Evolutionary conservation across 2,797 vertebrate species (phyloP), one percentile per base, ranked within the genome.

Genomic region (Iguana delicatissima): DNA sequence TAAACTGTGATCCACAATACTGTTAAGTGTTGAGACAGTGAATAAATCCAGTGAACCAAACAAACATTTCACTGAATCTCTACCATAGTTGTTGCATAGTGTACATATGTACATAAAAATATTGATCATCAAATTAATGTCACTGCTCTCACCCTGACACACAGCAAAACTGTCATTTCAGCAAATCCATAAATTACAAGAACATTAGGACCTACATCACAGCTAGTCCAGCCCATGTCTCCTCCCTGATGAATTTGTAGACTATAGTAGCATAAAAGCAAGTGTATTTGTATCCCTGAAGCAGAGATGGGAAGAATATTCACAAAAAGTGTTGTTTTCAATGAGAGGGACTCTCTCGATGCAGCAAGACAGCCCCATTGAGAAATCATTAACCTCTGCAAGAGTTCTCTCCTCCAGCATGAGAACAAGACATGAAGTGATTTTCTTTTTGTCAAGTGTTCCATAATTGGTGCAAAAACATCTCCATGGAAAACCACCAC

Each of bases 211-310:
- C 20, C 62, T 67, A 69, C 32, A 88, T 35, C 77, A 72, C 35
- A 38, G 50, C 50, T 59, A 73, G 76, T 90, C 42, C 32, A 35
- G 29, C 12, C 80, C 89, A 89, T 76, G 74, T 84, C 18, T 94
- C 7, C 46, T 62, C 83, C 0, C 35, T 80, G 52, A 0, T 2
- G 64, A 84, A 91, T 91, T 88, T 87, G 64, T 91, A 91, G 91
- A 90, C 86, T 94, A 91, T 57, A 32, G 55, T 59, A 38, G 64
- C 62, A 55, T 38, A 38, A 74, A 77, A 67, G 32, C 89, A 88
- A 26, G 73, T 74, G 4, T 52, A 79, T 92, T 81, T 73, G 81
- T 86, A 35, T 84, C 29, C 42, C 92, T 35, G 20, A n/a, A 84
- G 67, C 14, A 64, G 3, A 1, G 9, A 69, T 69, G 10, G 67